Percentiles rank a stretch among this genome's conserved stretches.
These are phyloP conservation scores for Siniperca undulata DNA, from an alignment of 2,797 vertebrate species.

Conservation along the genomic window DNA sequence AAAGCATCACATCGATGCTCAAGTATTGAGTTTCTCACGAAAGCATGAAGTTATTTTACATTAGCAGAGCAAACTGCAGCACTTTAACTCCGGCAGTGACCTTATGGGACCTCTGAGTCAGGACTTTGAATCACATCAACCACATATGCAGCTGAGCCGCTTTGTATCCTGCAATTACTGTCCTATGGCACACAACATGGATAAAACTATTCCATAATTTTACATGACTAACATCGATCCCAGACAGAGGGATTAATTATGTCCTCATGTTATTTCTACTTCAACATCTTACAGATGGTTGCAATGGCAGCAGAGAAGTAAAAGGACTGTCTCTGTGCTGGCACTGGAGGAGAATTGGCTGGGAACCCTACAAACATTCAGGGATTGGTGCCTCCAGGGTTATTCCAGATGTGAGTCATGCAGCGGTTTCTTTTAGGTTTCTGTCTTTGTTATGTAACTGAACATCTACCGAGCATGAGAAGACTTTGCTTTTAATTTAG, in stretches of 20 bases:
- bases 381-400: neutral
- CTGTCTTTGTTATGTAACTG: conserved; percentile 46
- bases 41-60: neutral
- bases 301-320: conserved; percentile 15
- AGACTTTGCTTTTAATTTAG: conserved; percentile 1
- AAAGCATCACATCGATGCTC: neutral
- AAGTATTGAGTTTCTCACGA: neutral
- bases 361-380: conserved; percentile 21
- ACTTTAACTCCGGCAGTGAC: conserved; percentile 11
- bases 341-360: neutral
- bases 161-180: conserved; percentile 39
- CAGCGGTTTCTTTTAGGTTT: neutral
- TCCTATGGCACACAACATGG: conserved; percentile 38
- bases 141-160: conserved; percentile 44
- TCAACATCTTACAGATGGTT: conserved; percentile 24
- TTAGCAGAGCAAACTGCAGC: conserved; percentile 21
- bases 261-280: conserved; percentile 9
- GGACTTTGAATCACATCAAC: conserved; percentile 49
- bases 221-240: conserved; percentile 30
- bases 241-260: conserved; percentile 38
- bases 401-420: conserved; percentile 51
- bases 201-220: conserved; percentile 45
- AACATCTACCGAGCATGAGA: neutral
- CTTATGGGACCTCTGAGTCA: conserved; percentile 53
- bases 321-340: neutral